phyloP scores from a whole-genome alignment of 2,113 vertebrate species.

The Labeo catla region DNA sequence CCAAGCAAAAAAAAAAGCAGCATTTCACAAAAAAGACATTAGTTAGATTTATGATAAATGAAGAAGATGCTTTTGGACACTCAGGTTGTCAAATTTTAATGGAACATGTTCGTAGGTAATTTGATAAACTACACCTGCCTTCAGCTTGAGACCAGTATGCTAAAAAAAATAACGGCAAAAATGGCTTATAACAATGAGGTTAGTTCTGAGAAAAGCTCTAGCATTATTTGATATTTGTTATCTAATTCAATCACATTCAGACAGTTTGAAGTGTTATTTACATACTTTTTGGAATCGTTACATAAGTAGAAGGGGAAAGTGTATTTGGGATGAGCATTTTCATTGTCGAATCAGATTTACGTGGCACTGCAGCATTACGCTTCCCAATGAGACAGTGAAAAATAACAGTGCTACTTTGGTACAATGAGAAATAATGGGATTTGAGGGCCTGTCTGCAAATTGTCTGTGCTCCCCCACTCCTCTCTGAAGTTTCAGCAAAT shows the following conservation, averaged over 20 bases:
- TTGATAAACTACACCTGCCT: neutral
- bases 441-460: constrained; percentile 68
- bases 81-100: neutral
- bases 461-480: constrained; percentile 58
- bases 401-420: constrained; percentile 24
- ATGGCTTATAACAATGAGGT: neutral
- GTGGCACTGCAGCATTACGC: neutral
- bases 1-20: neutral
- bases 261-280: neutral
- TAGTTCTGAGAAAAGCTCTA: neutral
- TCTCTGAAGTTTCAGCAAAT: constrained; percentile 63
- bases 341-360: constrained; percentile 8
- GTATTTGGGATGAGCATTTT: neutral
- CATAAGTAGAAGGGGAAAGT: neutral
- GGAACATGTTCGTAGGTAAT: neutral
- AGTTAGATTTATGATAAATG: neutral
- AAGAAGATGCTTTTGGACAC: neutral
- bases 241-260: neutral
- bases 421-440: constrained; percentile 45
- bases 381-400: constrained; percentile 42
- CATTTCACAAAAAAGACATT: neutral
- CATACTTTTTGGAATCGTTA: neutral
- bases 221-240: neutral
- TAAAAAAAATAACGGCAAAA: neutral
- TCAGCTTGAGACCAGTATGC: neutral